Evolutionary conservation across 1,140 invertebrate genomes (phyloP).

Genomic region (Meteorus sp.): DNA sequence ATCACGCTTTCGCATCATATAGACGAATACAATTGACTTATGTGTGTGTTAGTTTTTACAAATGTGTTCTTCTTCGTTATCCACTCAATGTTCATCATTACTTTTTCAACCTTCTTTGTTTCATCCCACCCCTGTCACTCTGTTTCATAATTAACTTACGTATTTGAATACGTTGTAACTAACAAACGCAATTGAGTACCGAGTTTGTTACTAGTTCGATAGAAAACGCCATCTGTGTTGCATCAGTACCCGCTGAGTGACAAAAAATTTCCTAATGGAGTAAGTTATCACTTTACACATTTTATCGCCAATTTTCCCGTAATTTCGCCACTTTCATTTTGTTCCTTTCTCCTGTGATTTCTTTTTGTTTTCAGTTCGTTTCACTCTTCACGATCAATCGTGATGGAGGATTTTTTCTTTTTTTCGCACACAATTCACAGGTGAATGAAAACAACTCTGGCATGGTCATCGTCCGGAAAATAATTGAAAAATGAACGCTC

Average conservation of each 20-base stretch:
- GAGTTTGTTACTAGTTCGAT: conserved; percentile 3
- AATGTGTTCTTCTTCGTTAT: not conserved
- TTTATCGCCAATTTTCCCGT: not conserved
- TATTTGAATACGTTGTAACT: not conserved
- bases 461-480: not conserved
- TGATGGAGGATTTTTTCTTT: not conserved
- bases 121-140: too few species aligned
- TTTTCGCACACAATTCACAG: conserved; percentile 11
- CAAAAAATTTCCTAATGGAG: conserved; percentile 10
- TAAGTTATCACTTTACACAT: not conserved
- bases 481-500: conserved; percentile 22
- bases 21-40: too few species aligned
- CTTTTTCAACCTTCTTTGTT: not conserved
- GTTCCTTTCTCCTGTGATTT: not conserved
- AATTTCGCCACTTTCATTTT: not conserved
- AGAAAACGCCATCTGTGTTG: too few species aligned
- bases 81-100: not conserved
- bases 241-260: not conserved
- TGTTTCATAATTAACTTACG: conserved; percentile 11
- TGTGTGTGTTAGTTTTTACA: too few species aligned
- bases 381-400: too few species aligned
- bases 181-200: not conserved
- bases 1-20: too few species aligned
- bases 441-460: conserved; percentile 27
- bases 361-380: too few species aligned